Evolutionary conservation across 2,113 vertebrate genomes (phyloP).

Genomic region (Malurus melanocephalus): DNA sequence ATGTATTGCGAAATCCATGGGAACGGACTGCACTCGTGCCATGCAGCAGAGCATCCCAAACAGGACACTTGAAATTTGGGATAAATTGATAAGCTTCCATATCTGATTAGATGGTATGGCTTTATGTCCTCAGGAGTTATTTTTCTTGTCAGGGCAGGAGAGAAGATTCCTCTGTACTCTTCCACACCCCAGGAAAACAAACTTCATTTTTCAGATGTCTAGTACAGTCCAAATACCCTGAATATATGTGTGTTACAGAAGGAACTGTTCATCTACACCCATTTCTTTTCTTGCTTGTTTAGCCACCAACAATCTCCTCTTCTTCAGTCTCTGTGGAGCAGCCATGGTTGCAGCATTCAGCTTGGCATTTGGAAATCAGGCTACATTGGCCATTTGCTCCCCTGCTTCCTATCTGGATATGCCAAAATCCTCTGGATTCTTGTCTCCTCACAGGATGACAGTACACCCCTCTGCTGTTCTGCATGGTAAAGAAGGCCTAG

Average conservation of each 20-base stretch:
- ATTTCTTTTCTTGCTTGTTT: not conserved
- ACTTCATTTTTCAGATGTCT: not conserved
- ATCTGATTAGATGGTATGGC: not conserved
- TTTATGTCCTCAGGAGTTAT: not conserved
- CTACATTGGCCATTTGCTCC: not conserved
- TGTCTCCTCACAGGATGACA: not conserved
- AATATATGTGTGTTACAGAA: not conserved
- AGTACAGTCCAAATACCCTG: not conserved
- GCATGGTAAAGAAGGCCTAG: rapidly evolving
- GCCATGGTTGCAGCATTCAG: not conserved
- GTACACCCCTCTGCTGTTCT: not conserved
- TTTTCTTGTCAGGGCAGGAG: not conserved
- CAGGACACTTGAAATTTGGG: not conserved
- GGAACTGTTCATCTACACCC: not conserved
- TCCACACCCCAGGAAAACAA: not conserved
- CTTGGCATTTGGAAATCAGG: not conserved
- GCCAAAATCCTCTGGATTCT: not conserved
- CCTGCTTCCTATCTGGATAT: not conserved
- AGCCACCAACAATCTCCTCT: not conserved
- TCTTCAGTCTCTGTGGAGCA: not conserved
- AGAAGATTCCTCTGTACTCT: not conserved
- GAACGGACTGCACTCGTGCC: not conserved
- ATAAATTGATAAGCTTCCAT: not conserved
- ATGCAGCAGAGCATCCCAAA: not conserved
- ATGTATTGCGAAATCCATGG: not conserved